phyloP scores from a whole-genome alignment of 2,113 vertebrate genomes.

The Ammodytes dubius region DNA sequence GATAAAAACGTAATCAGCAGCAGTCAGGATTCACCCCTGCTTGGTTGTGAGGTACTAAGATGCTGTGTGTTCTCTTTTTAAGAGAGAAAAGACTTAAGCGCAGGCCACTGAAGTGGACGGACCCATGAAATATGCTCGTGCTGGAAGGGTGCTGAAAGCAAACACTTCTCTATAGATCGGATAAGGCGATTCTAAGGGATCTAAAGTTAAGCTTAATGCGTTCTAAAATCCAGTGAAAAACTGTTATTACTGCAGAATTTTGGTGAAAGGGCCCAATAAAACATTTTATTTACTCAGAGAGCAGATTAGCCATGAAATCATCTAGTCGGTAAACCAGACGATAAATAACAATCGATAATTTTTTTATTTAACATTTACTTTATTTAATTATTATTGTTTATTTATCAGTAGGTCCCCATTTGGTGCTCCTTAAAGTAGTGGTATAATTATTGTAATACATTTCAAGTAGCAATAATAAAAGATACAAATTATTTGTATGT shows the following conservation, averaged over 20 bases:
- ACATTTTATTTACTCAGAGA: conserved; percentile 10
- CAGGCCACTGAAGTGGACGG: background rate
- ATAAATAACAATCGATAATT: background rate
- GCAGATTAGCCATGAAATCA: conserved; percentile 23
- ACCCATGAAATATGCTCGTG: background rate
- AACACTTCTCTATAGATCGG: background rate
- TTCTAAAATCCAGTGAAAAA: background rate
- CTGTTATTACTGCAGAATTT: background rate
- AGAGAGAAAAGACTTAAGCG: background rate
- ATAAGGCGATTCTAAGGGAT: background rate
- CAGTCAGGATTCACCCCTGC: background rate
- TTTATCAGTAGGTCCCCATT: background rate
- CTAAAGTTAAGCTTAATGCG: background rate
- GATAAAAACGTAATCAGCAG: background rate
- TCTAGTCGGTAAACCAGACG: background rate
- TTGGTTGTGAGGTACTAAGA: background rate
- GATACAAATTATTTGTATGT: background rate
- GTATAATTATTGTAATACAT: background rate
- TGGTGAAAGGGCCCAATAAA: background rate
- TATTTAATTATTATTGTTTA: background rate
- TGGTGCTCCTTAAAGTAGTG: background rate
- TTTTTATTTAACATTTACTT: too few species aligned
- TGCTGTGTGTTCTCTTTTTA: background rate
- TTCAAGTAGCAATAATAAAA: too few species aligned
- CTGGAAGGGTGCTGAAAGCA: background rate